A percentile compares a stretch with the other conserved stretches of the same genome.
phyloP scores from a whole-genome alignment of 2,113 vertebrate genomes.

The Megaceryle maxima region DNA sequence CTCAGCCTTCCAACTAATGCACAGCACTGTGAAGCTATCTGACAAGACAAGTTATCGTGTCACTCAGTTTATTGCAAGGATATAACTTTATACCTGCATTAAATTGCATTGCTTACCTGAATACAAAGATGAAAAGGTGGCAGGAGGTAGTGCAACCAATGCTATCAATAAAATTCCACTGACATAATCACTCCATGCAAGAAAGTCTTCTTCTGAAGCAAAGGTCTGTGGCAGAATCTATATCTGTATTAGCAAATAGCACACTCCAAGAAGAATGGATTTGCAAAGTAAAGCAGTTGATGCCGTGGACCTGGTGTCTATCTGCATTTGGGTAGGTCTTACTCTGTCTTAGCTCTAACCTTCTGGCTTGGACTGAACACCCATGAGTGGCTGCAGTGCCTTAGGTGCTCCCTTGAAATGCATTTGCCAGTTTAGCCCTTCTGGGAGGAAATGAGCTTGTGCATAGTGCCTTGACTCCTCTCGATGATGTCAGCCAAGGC shows the following conservation, averaged over 20 bases:
- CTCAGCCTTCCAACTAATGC: neutral
- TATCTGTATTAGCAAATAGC: neutral
- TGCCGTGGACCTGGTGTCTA: neutral
- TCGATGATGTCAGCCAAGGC: fast-evolving
- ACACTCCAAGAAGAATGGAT: neutral
- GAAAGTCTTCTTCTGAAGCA: neutral
- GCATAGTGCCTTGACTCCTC: neutral
- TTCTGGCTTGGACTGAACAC: neutral
- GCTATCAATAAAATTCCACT: neutral
- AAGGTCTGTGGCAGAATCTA: neutral
- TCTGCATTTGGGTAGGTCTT: neutral
- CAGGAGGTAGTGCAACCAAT: neutral
- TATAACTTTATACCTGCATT: neutral
- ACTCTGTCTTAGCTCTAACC: neutral
- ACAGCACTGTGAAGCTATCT: neutral
- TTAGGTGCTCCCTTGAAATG: neutral
- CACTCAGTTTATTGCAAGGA: neutral
- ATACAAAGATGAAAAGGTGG: neutral
- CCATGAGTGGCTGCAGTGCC: neutral
- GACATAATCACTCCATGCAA: neutral
- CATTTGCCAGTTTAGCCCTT: neutral
- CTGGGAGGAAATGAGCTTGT: neutral
- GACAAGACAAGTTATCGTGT: constrained; percentile 9
- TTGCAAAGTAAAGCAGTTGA: neutral
- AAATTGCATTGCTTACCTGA: constrained; percentile 2